Evolutionary conservation across 1,140 invertebrate species (phyloP), one percentile per base, ranked within the genome.

Genomic region (Caenorhabditis inopinata): DNA sequence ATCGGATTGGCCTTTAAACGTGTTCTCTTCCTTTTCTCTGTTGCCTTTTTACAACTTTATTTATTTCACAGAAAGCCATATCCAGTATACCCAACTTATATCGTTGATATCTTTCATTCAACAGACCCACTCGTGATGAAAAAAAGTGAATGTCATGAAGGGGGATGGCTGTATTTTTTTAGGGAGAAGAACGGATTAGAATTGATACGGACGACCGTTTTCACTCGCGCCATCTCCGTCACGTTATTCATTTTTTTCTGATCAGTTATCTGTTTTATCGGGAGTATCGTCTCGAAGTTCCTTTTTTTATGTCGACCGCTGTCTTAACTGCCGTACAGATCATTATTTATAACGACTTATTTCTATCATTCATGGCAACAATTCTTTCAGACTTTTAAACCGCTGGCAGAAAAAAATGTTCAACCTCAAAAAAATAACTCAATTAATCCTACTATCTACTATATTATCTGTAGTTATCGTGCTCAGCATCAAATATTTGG

Each of bases 211-310:
- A 68, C 58, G 58, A 32, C 58, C 35, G 29, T 68, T 58, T 58
- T 58, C 51, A 58, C 51, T 32, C 27, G 27, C 58, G 58, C n/a
- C 32, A n/a, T 68, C 58, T 68, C 32, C 58, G 35, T 58, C 53
- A 58, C 53, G 29, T 35, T 38, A 29, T 38, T 68, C n/a, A 11
- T 18, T 38, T 38, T 68, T 38, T 68, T 18, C 6, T n/a, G 12
- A 68, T 68, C 32, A 38, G 58, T 18, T 68, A 68, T 68, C 58
- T 38, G n/a, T n/a, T 68, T 68, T 68, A 7, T 38, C 25, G 27
- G 51, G 51, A 58, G n/a, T 58, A 68, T 68, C 32, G 29, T 68
- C 58, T 9, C 25, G 29, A 32, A 18, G 58, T 68, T 68, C 58
- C 16, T 68, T 68, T 68, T 38, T 38, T 38, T 68, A 16, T n/a